A percentile compares a stretch with the other conserved stretches of the same genome.
Evolutionary conservation across 2,888 invertebrate species (phyloP).

Genomic region (Acleris sparsana): DNA sequence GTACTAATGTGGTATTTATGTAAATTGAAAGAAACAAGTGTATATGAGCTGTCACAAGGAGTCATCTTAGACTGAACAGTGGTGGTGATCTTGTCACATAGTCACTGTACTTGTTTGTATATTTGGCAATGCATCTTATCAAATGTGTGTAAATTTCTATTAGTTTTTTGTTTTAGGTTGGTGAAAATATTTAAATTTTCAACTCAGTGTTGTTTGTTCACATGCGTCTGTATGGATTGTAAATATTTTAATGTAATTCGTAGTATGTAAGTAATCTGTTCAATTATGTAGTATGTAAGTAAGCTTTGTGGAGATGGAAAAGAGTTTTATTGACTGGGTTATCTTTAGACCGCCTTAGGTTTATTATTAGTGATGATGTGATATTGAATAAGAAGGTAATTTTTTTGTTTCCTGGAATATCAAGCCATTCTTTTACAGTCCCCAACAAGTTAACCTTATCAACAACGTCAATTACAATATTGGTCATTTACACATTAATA

Average conservation of each 20-base stretch:
- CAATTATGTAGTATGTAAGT: constrained; percentile 6
- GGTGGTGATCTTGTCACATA: too few species aligned
- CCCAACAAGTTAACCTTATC: too few species aligned
- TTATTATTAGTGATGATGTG: background rate
- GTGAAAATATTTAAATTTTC: constrained; percentile 5
- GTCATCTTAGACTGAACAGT: too few species aligned
- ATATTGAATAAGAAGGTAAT: too few species aligned
- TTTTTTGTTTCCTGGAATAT: too few species aligned
- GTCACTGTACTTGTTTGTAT: background rate
- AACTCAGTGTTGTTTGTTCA: constrained; percentile 26
- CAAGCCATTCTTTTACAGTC: too few species aligned
- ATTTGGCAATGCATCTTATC: background rate
- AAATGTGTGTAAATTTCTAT: background rate
- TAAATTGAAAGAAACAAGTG: too few species aligned
- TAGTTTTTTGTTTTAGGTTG: too few species aligned
- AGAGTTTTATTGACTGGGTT: background rate
- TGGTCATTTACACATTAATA: too few species aligned
- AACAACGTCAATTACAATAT: too few species aligned
- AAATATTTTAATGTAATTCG: constrained; percentile 22
- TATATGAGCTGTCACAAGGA: too few species aligned
- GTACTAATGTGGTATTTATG: too few species aligned
- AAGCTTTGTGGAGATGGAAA: constrained; percentile 4
- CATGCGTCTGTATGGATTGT: constrained; percentile 23
- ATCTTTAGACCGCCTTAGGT: background rate
- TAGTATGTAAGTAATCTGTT: constrained; percentile 11